Evolutionary conservation across 2,797 vertebrate genomes (phyloP).

Genomic region (Neomorphus geoffroyi): DNA sequence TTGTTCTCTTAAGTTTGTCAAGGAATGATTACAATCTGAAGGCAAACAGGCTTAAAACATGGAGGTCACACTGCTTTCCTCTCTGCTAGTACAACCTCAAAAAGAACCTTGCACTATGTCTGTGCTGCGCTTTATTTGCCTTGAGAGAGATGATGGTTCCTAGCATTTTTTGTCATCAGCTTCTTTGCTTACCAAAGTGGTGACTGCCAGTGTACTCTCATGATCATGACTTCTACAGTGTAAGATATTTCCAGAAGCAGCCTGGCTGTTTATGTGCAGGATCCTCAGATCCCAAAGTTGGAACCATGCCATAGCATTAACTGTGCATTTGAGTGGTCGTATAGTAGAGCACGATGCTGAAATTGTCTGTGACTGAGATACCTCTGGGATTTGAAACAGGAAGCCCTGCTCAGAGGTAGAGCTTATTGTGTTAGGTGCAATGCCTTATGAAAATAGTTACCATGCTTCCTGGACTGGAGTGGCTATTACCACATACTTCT

Average conservation of each 20-base stretch:
- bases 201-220: neutral
- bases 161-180: neutral
- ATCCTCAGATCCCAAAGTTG: neutral
- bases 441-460: too few relatives aligned
- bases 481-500: neutral
- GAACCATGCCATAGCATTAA: accelerated
- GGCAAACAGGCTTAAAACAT: neutral
- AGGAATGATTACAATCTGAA: neutral
- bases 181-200: accelerated
- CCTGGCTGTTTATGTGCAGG: neutral
- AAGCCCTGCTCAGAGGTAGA: neutral
- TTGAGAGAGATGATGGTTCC: neutral
- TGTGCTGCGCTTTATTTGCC: neutral
- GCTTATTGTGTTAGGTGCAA: neutral
- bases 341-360: neutral
- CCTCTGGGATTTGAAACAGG: neutral
- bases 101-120: neutral
- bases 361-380: accelerated
- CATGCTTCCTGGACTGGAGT: neutral
- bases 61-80: neutral
- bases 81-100: neutral
- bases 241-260: neutral
- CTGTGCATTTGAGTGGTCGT: too few relatives aligned
- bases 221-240: neutral
- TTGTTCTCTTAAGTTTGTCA: neutral